phyloP scores from a whole-genome alignment of 2,113 vertebrate species.

The Sphyrna mokarran region DNA sequence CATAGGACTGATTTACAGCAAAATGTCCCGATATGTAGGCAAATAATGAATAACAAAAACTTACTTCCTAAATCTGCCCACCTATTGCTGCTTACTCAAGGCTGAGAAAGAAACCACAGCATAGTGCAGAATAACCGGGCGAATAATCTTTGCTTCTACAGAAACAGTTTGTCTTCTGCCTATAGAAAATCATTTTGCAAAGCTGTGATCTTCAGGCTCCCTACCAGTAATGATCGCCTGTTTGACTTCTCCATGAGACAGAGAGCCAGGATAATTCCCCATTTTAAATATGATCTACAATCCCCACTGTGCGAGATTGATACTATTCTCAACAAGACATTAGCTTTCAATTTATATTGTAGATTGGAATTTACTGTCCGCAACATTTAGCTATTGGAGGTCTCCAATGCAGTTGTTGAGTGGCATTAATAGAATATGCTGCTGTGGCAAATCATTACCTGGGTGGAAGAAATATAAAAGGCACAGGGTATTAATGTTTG shows the following conservation, averaged over 20 bases:
- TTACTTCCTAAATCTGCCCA: not conserved
- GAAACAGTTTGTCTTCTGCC: not conserved
- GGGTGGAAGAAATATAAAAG: not conserved
- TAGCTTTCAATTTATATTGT: constrained; percentile 17
- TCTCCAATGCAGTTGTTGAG: not conserved
- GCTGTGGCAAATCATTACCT: constrained; percentile 21
- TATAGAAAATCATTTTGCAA: constrained; percentile 1
- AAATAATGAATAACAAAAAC: not conserved
- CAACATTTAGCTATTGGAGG: constrained; percentile 19
- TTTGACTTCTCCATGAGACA: not conserved
- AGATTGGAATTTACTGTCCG: not conserved
- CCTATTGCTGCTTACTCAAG: not conserved
- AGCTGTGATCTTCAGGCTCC: constrained; percentile 6
- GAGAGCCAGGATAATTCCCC: constrained; percentile 16
- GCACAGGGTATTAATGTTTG: not conserved
- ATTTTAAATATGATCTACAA: constrained; percentile 28
- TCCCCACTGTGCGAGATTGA: constrained; percentile 9
- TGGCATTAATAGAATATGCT: constrained; percentile 7
- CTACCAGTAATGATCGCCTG: not conserved
- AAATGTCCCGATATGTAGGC: not conserved
- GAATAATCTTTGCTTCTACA: not conserved
- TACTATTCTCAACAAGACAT: constrained; percentile 33
- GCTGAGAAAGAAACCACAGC: not conserved
- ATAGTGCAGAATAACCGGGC: not conserved
- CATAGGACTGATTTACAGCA: not conserved